Evolutionary conservation across 2,113 vertebrate genomes (phyloP), one percentile per base, ranked within the genome.

Genomic region (Psilopsiagon aurifrons): DNA sequence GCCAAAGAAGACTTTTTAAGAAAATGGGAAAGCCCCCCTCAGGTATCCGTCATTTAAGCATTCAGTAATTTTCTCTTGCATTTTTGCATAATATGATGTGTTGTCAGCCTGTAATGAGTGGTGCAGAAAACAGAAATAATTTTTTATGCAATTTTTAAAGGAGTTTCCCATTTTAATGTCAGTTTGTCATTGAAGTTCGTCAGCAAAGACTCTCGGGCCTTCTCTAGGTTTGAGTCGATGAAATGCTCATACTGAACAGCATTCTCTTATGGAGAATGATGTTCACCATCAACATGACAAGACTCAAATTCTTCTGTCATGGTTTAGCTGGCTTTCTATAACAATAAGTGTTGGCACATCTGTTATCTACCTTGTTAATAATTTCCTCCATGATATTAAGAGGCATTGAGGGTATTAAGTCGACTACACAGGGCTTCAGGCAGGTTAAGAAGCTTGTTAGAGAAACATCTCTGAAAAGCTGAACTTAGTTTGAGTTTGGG

Each of bases 1-100:
- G 99, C 99, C 98, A 99, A 99, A 99, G 99, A 99, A 98, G 99
- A 99, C 97, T 99, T 99, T 98, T 98, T 99, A 98, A 98, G 98
- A 98, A 99, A 99, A 98, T 99, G 99, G 99, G 99, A 99, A 98
- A 99, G 98, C 97, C 99, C 99, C 81, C 98, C 99, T 98, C 99
- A 99, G 99, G 99, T 99, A 98, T 98, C 16, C 79, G 73, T 76
- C 51, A 46, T 80, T 95, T 55, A 86, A 86, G 19, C 75, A 81
- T 79, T 94, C 57, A 86, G 0, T 59, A 20, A 43, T 85, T 86
- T 96, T 68, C 41, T 70, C 11, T 49, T 77, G 31, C 9, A 13
- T 86, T 43, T 83, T 83, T 79, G 73, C 28, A 12, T 76, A 27
- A 55, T n/a, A 8, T 64, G 84, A 7, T 24, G 10, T 75, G 20